Conservation (phyloP, 53 echinoderm and acorn worm species). For the Arbacia lixula region DNA sequence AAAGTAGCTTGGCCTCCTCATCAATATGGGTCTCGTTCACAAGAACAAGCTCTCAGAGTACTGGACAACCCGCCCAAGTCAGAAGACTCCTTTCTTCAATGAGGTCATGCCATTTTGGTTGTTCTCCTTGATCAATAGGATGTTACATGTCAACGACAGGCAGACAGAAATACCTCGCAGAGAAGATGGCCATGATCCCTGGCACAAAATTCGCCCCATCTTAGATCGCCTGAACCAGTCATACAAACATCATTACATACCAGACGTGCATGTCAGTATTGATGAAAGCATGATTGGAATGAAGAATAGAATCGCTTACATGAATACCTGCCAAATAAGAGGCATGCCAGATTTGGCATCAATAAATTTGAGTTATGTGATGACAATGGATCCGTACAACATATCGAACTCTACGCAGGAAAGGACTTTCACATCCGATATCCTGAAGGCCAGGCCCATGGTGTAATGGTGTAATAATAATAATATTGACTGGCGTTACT, state of each 20-base stretch:
- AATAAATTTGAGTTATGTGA: background rate
- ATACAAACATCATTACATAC: background rate
- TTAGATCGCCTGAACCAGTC: background rate
- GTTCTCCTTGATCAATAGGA: background rate
- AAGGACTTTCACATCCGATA: background rate
- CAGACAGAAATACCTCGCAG: background rate
- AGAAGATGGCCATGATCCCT: background rate
- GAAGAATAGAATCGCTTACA: background rate
- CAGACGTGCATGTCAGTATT: background rate
- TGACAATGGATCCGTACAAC: background rate
- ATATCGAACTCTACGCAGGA: background rate
- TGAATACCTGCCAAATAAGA: background rate
- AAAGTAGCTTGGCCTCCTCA: background rate
- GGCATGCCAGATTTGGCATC: background rate
- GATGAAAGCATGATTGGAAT: background rate
- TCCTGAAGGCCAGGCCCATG: background rate
- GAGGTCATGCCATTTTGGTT: conserved; percentile 16
- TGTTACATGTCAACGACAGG: background rate
- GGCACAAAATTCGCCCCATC: background rate
- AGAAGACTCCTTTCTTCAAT: conserved; percentile 15
- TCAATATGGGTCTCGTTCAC: conserved; percentile 21
- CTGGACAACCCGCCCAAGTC: conserved; percentile 13
- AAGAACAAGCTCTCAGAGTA: background rate
- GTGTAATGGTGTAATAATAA: background rate
- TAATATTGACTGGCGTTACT: background rate